These are phyloP conservation scores for Cancer borealis DNA, from an alignment of 2,888 invertebrate genomes.

Conservation along the genomic window DNA sequence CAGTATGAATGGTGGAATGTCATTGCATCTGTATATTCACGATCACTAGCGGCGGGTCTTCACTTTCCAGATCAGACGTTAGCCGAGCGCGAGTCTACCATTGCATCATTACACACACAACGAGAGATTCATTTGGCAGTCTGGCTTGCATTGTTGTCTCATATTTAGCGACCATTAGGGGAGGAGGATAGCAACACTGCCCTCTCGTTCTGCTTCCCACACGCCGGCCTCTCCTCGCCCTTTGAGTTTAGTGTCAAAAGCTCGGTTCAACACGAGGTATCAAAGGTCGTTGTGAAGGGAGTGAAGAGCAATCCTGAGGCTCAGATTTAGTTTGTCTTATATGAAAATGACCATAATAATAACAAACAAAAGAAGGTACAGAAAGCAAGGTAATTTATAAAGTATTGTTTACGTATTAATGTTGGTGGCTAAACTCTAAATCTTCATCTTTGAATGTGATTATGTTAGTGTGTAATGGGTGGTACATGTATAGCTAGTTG, in stretches of 20 bases:
- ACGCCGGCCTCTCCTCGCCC: neutral
- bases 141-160: neutral
- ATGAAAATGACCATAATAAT: neutral
- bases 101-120: neutral
- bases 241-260: neutral
- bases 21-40: neutral
- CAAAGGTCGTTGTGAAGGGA: neutral
- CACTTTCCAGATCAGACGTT: neutral
- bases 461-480: too few relatives aligned
- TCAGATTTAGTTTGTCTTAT: neutral
- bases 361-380: neutral
- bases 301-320: neutral
- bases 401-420: too few relatives aligned
- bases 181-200: neutral
- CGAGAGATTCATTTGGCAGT: neutral
- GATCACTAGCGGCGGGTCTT: neutral
- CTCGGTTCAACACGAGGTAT: neutral
- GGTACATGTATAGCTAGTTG: too few relatives aligned
- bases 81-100: neutral
- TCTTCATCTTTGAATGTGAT: too few relatives aligned
- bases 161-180: neutral
- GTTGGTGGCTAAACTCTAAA: too few relatives aligned
- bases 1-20: neutral
- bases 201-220: neutral
- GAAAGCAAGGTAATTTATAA: neutral